Conservation (phyloP, 2,888 invertebrate species). For the Andrena hattorfiana region DNA sequence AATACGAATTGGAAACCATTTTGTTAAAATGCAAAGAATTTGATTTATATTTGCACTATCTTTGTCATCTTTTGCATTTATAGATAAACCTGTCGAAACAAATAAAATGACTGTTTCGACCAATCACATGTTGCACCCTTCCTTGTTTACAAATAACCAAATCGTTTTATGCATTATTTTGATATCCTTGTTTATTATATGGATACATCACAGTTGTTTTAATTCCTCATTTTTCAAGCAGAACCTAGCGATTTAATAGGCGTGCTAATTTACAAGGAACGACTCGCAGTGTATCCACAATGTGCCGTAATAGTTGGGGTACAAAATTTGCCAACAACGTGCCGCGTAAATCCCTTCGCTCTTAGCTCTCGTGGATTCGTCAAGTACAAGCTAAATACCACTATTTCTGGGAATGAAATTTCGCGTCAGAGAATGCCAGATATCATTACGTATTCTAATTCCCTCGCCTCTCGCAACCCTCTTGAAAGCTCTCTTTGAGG, state of each 20-base stretch:
- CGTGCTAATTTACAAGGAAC: background rate
- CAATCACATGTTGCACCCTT: background rate
- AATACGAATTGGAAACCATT: no score
- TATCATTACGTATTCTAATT: conserved; percentile 28
- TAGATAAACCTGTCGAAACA: no score
- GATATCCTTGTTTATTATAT: no score
- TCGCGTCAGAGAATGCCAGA: conserved; percentile 21
- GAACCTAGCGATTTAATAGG: background rate
- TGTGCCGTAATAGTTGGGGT: background rate
- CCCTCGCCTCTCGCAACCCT: background rate
- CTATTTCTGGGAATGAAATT: conserved; percentile 28
- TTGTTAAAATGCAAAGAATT: no score
- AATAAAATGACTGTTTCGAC: no score
- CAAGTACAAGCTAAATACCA: conserved; percentile 28
- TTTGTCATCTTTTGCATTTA: no score
- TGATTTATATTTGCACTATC: no score
- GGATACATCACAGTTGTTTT: no score
- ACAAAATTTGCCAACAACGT: conserved; percentile 16
- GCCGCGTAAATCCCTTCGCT: conserved; percentile 14
- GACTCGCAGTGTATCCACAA: background rate
- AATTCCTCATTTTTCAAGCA: no score
- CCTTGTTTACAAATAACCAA: background rate
- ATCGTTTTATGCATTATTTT: background rate
- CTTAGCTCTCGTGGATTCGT: conserved; percentile 24
- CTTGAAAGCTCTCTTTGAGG: conserved; percentile 4